phyloP scores from a whole-genome alignment of 2,113 vertebrate genomes.

The Orthonyx spaldingii region DNA sequence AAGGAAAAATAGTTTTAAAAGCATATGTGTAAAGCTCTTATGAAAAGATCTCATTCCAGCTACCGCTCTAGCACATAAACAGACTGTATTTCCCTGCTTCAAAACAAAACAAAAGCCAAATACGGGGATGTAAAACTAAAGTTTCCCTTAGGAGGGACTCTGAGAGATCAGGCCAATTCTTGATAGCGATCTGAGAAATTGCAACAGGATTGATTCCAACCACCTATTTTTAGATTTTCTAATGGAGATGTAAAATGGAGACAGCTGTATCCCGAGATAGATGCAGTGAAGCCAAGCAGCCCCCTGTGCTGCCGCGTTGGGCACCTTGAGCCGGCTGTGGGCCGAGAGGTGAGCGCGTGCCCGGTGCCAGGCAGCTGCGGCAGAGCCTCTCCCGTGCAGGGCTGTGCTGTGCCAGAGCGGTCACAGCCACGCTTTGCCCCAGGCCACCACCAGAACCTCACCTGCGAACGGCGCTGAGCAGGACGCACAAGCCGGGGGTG shows the following conservation, averaged over 20 bases:
- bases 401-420: fast-evolving
- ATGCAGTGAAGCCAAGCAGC: not conserved
- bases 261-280: not conserved
- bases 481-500: not conserved
- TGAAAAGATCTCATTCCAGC: not conserved
- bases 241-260: not conserved
- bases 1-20: constrained; percentile 18
- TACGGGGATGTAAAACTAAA: not conserved
- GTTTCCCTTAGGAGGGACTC: not conserved
- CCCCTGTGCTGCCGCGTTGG: fast-evolving
- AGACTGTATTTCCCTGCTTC: not conserved
- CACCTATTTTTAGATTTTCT: constrained; percentile 16
- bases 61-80: not conserved
- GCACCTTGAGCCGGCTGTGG: not conserved
- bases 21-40: not conserved
- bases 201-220: not conserved
- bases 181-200: constrained; percentile 9
- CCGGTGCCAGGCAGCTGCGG: not conserved
- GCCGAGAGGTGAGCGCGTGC: fast-evolving
- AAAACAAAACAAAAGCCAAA: constrained; percentile 35
- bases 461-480: not conserved
- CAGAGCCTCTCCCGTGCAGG: not conserved
- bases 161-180: not conserved
- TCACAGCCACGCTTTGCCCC: fast-evolving
- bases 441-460: fast-evolving